phyloP scores from a whole-genome alignment of 2,888 invertebrate genomes.

The Tetranychus truncatus region DNA sequence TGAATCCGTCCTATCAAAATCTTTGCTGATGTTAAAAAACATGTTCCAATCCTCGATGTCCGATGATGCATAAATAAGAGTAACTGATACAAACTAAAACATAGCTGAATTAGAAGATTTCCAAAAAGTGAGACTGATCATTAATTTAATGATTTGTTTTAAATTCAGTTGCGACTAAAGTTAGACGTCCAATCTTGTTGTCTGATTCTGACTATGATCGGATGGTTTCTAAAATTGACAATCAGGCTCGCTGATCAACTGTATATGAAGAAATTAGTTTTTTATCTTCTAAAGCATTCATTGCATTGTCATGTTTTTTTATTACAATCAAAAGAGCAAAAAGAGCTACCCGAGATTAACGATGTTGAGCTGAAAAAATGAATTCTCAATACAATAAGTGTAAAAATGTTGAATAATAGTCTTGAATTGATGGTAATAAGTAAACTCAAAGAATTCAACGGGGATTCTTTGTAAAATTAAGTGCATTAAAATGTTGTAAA shows the following conservation, averaged over 20 bases:
- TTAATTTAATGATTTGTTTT: conserved; percentile 3
- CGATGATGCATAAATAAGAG: too few relatives aligned
- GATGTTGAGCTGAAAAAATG: conserved; percentile 27
- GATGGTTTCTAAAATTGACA: conserved; percentile 20
- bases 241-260: conserved; percentile 40
- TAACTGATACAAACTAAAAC: too few relatives aligned
- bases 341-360: conserved; percentile 45
- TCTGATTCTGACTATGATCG: conserved; percentile 20
- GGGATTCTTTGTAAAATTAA: too few relatives aligned
- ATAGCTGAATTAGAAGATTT: neutral
- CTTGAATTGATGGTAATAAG: too few relatives aligned
- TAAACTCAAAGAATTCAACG: too few relatives aligned
- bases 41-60: too few relatives aligned
- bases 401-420: too few relatives aligned
- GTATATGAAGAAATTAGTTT: conserved; percentile 60
- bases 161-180: conserved; percentile 18
- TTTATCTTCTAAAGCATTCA: conserved; percentile 77
- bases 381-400: conserved; percentile 11
- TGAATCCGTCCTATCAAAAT: too few relatives aligned
- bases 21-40: too few relatives aligned
- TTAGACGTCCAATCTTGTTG: conserved; percentile 17
- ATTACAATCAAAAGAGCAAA: conserved; percentile 59
- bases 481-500: too few relatives aligned
- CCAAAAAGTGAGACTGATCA: neutral
- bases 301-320: conserved; percentile 82